phyloP scores from a whole-genome alignment of 2,113 vertebrate genomes.

The Rostratula benghalensis region DNA sequence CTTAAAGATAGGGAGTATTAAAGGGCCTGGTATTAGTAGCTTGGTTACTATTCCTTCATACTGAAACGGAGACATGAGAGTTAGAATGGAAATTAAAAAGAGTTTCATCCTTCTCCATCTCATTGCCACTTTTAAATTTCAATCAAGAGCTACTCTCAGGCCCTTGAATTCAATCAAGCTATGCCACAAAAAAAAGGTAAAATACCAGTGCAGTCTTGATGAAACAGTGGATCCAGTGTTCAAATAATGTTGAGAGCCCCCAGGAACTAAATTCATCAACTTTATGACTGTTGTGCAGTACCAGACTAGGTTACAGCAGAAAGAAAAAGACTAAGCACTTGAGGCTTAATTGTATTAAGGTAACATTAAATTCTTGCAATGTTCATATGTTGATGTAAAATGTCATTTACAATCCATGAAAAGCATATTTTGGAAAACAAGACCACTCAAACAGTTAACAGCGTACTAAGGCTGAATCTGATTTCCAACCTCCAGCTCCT shows the following conservation, averaged over 20 bases:
- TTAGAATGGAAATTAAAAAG: not conserved
- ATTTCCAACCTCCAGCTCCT: not conserved
- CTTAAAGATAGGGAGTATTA: not conserved
- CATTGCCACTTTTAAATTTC: not conserved
- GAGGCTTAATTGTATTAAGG: not conserved
- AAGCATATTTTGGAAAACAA: not conserved
- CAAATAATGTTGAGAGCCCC: accelerated
- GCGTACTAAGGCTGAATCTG: not conserved
- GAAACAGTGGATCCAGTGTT: not conserved
- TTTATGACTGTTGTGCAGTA: not conserved
- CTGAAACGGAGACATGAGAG: not conserved
- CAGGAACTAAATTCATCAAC: not conserved
- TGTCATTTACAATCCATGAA: not conserved
- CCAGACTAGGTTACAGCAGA: not conserved
- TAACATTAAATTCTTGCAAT: not conserved
- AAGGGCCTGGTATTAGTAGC: not conserved
- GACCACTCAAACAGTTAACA: not conserved
- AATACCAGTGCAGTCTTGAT: not conserved
- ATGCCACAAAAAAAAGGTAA: not conserved
- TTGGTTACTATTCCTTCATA: not conserved
- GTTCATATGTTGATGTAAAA: not conserved
- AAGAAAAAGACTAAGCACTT: too few species aligned
- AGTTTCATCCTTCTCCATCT: not conserved
- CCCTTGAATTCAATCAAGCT: not conserved
- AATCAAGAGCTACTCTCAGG: not conserved